Percentiles rank a stretch among this genome's conserved stretches.
Evolutionary conservation across 2,113 vertebrate species (phyloP).

Genomic region (Cercopithecus mona): DNA sequence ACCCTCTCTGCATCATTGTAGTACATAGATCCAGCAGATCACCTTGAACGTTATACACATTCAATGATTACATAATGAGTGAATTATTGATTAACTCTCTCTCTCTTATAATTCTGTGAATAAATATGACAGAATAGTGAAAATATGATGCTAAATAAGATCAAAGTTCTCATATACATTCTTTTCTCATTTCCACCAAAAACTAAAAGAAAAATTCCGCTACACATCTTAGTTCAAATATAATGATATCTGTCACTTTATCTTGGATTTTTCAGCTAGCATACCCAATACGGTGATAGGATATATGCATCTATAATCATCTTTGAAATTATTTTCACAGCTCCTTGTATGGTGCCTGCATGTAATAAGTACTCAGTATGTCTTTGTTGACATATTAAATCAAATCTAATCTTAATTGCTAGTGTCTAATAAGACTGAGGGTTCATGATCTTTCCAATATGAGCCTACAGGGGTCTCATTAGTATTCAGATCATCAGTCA

Average conservation of each 20-base stretch:
- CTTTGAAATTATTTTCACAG: slow-evolving; percentile 18
- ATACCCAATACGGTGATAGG: not conserved
- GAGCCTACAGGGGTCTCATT: not conserved
- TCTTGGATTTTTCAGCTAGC: not conserved
- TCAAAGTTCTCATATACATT: not conserved
- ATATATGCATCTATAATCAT: not conserved
- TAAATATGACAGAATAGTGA: not conserved
- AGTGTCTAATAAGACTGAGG: not conserved
- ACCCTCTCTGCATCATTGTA: not conserved
- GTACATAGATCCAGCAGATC: not conserved
- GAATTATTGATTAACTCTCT: not conserved
- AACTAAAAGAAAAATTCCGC: not conserved
- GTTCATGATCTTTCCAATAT: not conserved
- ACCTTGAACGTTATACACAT: not conserved
- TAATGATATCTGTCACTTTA: not conserved
- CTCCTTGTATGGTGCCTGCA: not conserved
- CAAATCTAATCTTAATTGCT: slow-evolving; percentile 37
- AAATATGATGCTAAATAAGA: not conserved
- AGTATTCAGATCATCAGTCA: slow-evolving; percentile 33
- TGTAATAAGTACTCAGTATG: not conserved
- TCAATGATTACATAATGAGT: not conserved
- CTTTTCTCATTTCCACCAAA: not conserved
- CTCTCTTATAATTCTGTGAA: not conserved
- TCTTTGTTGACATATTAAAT: slow-evolving; percentile 50
- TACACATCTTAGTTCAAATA: not conserved